phyloP scores from a whole-genome alignment of 1,140 invertebrate genomes.

The Heliconius himera region DNA sequence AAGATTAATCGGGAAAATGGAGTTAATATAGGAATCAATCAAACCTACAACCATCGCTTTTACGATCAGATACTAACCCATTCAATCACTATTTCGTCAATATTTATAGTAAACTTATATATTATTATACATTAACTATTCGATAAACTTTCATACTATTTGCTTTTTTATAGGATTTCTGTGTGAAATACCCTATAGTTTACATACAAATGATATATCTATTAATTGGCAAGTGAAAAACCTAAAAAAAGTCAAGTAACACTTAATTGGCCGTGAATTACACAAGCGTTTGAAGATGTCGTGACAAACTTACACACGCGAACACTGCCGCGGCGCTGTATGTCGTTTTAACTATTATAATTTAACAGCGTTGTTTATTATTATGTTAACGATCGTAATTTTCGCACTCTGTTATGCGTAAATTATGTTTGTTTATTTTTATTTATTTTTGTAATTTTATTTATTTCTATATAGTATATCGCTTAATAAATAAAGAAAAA shows the following conservation, averaged over 20 bases:
- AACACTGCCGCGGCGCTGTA: neutral
- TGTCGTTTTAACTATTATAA: constrained; percentile 37
- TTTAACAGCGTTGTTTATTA: constrained; percentile 35
- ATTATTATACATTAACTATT: neutral
- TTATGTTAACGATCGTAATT: constrained; percentile 32
- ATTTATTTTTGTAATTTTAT: neutral
- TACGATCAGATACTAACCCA: too few relatives aligned
- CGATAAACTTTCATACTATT: neutral
- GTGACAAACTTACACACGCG: constrained; percentile 37
- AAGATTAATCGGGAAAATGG: too few relatives aligned
- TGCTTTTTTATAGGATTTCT: neutral
- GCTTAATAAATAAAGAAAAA: too few relatives aligned
- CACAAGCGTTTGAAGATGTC: constrained; percentile 35
- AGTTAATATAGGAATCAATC: too few relatives aligned
- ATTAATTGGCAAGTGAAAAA: constrained; percentile 1
- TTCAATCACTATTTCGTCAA: neutral
- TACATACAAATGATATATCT: neutral
- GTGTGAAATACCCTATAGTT: neutral
- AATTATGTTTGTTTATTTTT: neutral
- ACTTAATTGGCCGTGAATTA: constrained; percentile 34
- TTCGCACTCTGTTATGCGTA: constrained; percentile 15
- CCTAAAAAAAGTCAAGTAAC: constrained; percentile 7
- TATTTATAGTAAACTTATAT: neutral
- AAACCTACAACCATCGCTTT: too few relatives aligned
- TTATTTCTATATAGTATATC: too few relatives aligned